Base-by-base conservation (phyloP, 2,797 vertebrate species). In the Semotilus atromaculatus region DNA sequence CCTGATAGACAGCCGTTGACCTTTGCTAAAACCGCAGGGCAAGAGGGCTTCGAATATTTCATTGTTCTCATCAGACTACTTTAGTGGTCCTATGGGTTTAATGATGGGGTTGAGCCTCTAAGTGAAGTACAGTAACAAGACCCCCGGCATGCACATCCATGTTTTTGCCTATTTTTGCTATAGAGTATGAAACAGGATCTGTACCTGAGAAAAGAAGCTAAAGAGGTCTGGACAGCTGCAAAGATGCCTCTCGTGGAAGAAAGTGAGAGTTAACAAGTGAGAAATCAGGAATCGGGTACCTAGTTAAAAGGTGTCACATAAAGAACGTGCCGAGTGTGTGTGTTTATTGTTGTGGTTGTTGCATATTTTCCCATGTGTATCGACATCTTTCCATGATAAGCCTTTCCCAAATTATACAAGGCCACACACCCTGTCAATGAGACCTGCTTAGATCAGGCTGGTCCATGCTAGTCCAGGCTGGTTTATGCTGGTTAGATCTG, bases 11-110 rank as follows among this genome's bases (percentile, higher is more conserved):
- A 78, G 13, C 16, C 45, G 9, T 13, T n/a, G 76, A 86, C 85
- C 60, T 31, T 31, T 88, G 86, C 87, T 86, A 89, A 90, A 78
- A 73, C 3, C 14, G 16, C 64, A 68, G 60, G 71, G 53, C 45
- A 53, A 58, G 4, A 55, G 74, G 89, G 78, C 79, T 53, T 85
- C 13, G 53, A 76, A 88, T 88, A 82, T 75, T 86, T 86, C 36
- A 5, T 86, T 81, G 82, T 90, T 89, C 29, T 64, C 60, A 64
- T 64, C 60, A 64, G 60, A 31, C 60, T 64, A 87, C 19, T 66
- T 45, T 64, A 86, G 81, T 58, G 76, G 29, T 51, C 87, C 36
- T 71, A 67, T 18, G 62, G 77, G 72, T 58, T 77, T 86, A 84
- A 83, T 85, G 53, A 88, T 66, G 84, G 84, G 36, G 45, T 60